Evolutionary conservation across 2,113 vertebrate species (phyloP), one percentile per base, ranked within the genome.

Genomic region (Rhipidura dahli): DNA sequence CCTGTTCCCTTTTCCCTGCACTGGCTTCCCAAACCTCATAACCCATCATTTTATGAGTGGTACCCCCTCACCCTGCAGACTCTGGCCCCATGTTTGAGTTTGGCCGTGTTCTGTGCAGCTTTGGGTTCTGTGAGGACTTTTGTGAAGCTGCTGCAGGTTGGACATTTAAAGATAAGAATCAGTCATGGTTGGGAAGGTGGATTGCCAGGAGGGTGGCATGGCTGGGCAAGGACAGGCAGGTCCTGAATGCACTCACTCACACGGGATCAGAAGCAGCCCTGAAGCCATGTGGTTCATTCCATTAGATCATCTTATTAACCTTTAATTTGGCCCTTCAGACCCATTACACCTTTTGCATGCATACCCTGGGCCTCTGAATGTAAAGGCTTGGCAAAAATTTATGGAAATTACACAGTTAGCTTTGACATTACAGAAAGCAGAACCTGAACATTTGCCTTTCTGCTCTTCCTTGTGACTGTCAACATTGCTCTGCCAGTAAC

Each of bases 41-140:
- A 97, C 28, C 93, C 96, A 4, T 11, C 11, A 0, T 16, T 27
- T 35, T 87, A 71, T 1, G 89, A 97, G 54, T 71, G 85, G 59
- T 94, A 73, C 51, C 95, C 97, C 61, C 83, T 97, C 82, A 76
- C 26, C 2, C 92, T 97, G 61, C 95, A 97, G 56, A 70, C 60
- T 10, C 15, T 42, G 0, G 77, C 91, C 50, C n/a, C 94, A 15
- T 21, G 84, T 57, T 83, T 59, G 15, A 89, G 94, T 42, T 31
- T 72, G 21, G 69, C 37, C 39, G 39, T 94, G 13, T 35, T 97
- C 70, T 90, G 92, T 51, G 60, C 71, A 6, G 96, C 89, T 64
- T 35, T 96, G 60, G 53, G 13, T 3, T 71, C 90, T 24, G 70
- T 90, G 24, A 35, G 88, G 90, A 94, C 81, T 98, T 72, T 59